A percentile compares a stretch with the other conserved stretches of the same genome.
Conservation (phyloP, 2,797 vertebrate species). For the Astyanax mexicanus region DNA sequence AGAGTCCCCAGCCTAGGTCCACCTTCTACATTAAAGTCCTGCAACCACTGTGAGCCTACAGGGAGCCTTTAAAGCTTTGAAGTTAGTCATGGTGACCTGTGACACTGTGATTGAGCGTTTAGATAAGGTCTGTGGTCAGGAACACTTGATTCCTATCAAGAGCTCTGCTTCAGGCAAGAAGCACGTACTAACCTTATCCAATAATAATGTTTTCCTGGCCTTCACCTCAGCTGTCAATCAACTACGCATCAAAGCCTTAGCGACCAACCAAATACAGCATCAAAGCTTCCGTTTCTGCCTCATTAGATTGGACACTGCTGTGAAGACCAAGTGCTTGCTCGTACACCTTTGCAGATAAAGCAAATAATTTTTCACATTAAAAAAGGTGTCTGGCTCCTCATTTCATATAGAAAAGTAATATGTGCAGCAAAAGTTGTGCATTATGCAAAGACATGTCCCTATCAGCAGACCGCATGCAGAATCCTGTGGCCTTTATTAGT, state of each 20-base stretch:
- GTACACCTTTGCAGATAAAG: conserved; percentile 24
- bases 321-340: conserved; percentile 39
- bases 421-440: neutral
- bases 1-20: conserved; percentile 23
- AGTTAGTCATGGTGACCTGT: conserved; percentile 27
- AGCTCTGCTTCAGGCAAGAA: conserved; percentile 3
- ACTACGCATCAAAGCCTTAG: conserved; percentile 47
- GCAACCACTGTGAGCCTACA: conserved; percentile 20
- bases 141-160: conserved; percentile 47
- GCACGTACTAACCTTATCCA: conserved; percentile 22
- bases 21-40: conserved; percentile 28
- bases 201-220: conserved; percentile 35
- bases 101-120: conserved; percentile 46
- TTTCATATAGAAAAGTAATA: neutral
- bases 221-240: conserved; percentile 51
- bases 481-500: neutral
- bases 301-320: conserved; percentile 46
- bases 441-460: neutral
- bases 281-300: conserved; percentile 48
- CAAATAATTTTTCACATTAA: conserved; percentile 25
- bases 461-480: neutral
- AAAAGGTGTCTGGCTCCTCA: neutral
- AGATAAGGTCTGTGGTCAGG: conserved; percentile 33
- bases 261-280: conserved; percentile 47
- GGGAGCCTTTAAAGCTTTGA: conserved; percentile 18